These are phyloP conservation scores for Drosophila paranaensis DNA, from an alignment of 2,888 invertebrate species.

Conservation along the genomic window DNA sequence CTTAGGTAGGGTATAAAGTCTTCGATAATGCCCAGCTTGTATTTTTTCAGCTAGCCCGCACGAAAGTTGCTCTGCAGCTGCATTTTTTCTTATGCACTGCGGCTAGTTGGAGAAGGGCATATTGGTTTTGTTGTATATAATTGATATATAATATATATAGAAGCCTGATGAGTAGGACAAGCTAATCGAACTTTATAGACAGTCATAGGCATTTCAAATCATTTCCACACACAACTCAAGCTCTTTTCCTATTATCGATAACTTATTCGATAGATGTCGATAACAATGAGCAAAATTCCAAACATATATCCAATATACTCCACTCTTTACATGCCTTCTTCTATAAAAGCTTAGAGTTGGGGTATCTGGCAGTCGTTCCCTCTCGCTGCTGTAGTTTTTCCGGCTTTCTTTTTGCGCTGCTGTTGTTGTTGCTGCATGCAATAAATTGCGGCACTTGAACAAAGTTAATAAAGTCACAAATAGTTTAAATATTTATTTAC, in stretches of 20 bases:
- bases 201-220: too few species aligned
- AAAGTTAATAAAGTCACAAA: conserved; percentile 80
- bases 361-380: background rate
- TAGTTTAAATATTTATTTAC: conserved; percentile 80
- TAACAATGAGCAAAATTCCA: background rate
- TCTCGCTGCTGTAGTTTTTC: background rate
- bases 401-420: background rate
- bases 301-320: background rate
- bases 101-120: background rate
- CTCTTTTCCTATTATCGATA: background rate
- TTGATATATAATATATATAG: background rate
- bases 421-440: conserved; percentile 58
- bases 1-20: background rate
- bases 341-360: background rate
- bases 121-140: conserved; percentile 1
- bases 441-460: conserved; percentile 79
- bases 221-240: too few species aligned
- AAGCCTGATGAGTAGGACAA: background rate
- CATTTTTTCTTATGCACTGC: background rate
- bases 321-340: background rate
- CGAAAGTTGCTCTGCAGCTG: conserved; percentile 39
- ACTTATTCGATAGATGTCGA: background rate
- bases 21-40: background rate
- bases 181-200: background rate
- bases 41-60: conserved; percentile 9